Percentiles rank a stretch among this genome's conserved stretches.
phyloP scores from a whole-genome alignment of 2,113 vertebrate species.

The cattle (Bos taurus) region DNA sequence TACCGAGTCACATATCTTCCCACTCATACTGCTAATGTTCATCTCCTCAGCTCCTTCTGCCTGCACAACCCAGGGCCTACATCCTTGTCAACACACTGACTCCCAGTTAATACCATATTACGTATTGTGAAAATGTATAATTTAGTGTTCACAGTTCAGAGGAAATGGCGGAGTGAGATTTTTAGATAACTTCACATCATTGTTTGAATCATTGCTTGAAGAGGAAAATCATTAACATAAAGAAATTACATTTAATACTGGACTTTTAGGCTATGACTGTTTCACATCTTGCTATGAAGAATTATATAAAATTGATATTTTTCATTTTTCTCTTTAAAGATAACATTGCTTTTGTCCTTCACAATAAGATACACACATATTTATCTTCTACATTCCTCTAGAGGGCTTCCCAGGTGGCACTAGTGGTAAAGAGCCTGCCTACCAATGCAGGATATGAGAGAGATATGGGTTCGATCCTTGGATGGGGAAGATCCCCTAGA shows the following conservation, averaged over 20 bases:
- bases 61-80: neutral
- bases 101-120: neutral
- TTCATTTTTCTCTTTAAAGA: neutral
- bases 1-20: neutral
- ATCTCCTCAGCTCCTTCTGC: neutral
- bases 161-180: neutral
- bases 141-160: neutral
- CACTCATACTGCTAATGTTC: neutral
- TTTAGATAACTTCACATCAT: neutral
- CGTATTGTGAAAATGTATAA: neutral
- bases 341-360: neutral
- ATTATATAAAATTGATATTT: neutral
- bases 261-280: neutral
- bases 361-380: neutral
- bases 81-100: neutral
- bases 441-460: neutral
- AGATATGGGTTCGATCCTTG: neutral
- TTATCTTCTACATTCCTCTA: neutral
- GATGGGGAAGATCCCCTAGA: neutral
- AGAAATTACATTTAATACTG: neutral
- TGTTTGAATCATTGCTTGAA: neutral
- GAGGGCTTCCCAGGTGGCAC: neutral
- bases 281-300: neutral
- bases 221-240: neutral
- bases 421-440: neutral